Conservation (phyloP, 2,888 invertebrate genomes). For the Phortica okadai region DNA sequence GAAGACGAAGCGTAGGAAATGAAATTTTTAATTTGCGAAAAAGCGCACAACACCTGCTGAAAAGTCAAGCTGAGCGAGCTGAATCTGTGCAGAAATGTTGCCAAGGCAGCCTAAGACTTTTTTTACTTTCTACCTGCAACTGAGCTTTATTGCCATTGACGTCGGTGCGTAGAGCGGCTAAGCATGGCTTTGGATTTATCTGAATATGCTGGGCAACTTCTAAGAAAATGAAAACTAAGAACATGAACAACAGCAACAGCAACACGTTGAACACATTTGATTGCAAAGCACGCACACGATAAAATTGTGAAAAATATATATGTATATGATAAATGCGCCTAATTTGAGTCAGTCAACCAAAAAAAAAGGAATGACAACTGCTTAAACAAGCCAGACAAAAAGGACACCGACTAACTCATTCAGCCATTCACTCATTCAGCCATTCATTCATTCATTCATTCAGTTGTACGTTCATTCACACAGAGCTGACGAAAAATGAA, state of each 20-base stretch:
- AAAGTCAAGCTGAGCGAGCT: neutral
- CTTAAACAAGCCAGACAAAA: slow-evolving; percentile 41
- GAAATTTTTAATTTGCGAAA: slow-evolving; percentile 20
- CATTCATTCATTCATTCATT: neutral
- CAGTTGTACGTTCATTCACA: neutral
- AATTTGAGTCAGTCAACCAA: slow-evolving; percentile 2
- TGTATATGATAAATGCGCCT: neutral
- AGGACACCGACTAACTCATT: neutral
- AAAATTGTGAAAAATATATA: slow-evolving; percentile 47
- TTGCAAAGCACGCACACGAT: slow-evolving; percentile 62
- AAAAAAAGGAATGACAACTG: neutral
- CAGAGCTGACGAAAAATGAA: slow-evolving; percentile 53
- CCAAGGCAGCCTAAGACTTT: neutral
- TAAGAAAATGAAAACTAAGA: neutral
- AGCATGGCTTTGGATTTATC: neutral
- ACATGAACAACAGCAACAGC: neutral
- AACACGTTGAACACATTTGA: slow-evolving; percentile 54
- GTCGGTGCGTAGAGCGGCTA: neutral
- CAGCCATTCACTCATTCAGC: neutral
- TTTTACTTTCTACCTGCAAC: neutral
- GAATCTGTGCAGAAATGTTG: neutral
- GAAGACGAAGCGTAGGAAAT: neutral
- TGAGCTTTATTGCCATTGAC: slow-evolving; percentile 14
- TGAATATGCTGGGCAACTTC: neutral
- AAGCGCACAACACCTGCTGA: slow-evolving; percentile 26